Percentiles rank a stretch among this genome's conserved stretches.
Conservation (phyloP, 2,888 invertebrate genomes). For the Drosophila recens region DNA sequence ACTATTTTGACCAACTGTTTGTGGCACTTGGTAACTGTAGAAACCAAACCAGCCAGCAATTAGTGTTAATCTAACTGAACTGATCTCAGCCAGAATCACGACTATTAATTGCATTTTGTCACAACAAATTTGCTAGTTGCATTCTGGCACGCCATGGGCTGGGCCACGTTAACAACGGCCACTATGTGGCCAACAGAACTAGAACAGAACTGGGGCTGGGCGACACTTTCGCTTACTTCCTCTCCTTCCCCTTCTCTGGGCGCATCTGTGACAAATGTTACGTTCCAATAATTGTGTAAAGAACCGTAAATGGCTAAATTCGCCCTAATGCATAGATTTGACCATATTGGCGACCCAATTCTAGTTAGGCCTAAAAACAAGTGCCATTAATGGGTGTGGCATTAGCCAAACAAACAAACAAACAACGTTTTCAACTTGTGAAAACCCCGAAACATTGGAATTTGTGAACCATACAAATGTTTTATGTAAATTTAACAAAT, state of each 20-base stretch:
- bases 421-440: background rate
- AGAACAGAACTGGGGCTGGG: conserved; percentile 26
- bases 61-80: conserved; percentile 48
- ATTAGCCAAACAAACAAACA: conserved; percentile 1
- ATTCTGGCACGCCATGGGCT: conserved; percentile 64
- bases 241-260: conserved; percentile 4
- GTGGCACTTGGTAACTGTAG: conserved; percentile 32
- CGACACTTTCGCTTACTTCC: conserved; percentile 53
- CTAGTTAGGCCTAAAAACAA: conserved; percentile 21
- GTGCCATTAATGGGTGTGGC: conserved; percentile 37
- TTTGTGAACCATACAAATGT: conserved; percentile 2
- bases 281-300: conserved; percentile 77
- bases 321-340: conserved; percentile 42
- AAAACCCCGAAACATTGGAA: background rate
- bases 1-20: conserved; percentile 23
- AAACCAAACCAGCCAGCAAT: conserved; percentile 30
- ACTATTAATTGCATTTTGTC: conserved; percentile 77
- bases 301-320: conserved; percentile 47
- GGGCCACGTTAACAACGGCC: conserved; percentile 20
- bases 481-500: conserved; percentile 14
- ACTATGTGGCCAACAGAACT: conserved; percentile 33
- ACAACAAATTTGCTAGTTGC: conserved; percentile 71
- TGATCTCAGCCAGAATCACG: conserved; percentile 46
- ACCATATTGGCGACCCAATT: conserved; percentile 54
- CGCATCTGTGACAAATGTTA: conserved; percentile 70